Base-by-base conservation (phyloP, 2,888 invertebrate genomes). In the Nomada flava region DNA sequence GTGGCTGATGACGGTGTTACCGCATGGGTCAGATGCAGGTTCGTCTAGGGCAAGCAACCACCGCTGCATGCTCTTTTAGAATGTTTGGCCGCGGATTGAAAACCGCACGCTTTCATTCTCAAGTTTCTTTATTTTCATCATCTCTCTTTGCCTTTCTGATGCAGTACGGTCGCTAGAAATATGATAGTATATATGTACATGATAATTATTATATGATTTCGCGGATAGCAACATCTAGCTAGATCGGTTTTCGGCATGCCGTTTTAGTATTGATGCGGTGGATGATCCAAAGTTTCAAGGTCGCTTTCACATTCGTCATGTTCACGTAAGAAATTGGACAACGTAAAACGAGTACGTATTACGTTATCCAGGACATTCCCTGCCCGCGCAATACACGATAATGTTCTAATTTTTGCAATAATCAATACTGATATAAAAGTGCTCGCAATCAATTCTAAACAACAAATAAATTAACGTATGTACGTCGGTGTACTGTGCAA, bases 21-120 rank as follows among this genome's bases (percentile, higher is more conserved):
- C 86, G 86, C 91, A 91, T 88, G 87, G 89, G 84, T 91, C 86
- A 82, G 91, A 91, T 88, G 90, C 88, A 85, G 90, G 89, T 86
- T 91, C 91, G 88, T 91, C 90, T 81, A 91, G 87, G 81, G 90
- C 89, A 63, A 89, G 82, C 65, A 89, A 86, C 92, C 92, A 91
- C 77, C 88, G 90, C 87, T 86, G 90, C 92, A 90, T 92, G 69
- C 87, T 90, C 83, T 79, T 74, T 79, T 76, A 83, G 55, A 75
- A 74, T 60, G 50, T 64, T 74, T 63, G 52, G 47, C 64, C 57
- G 73, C 74, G 64, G 79, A 52, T 71, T 68, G 68, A 68, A 29
- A 53, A 70, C 82, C 70, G 69, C 80, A 44, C 67, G 71, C 44
- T 78, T 64, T 80, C 69, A 69, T 80, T 77, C 44, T 63, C 57